Conservation (phyloP, 2,888 invertebrate genomes). For the Oscheius myriophilus region DNA sequence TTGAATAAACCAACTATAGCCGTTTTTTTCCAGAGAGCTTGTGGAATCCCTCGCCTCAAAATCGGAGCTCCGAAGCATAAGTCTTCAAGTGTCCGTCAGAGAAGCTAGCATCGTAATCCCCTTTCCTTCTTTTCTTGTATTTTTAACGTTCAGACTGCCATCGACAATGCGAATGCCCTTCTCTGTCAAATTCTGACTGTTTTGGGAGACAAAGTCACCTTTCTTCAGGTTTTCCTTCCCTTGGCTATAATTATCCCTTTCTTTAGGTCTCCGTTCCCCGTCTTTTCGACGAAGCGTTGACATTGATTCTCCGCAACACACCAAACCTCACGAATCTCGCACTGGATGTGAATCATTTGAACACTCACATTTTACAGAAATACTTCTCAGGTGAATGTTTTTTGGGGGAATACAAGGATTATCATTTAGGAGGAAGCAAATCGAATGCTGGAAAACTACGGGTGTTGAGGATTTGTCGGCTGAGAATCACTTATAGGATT, state of each 20-base stretch:
- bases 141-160: conserved; percentile 51
- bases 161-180: conserved; percentile 64
- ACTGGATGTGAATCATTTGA: conserved; percentile 62
- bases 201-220: conserved; percentile 61
- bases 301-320: conserved; percentile 52
- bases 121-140: background rate
- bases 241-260: conserved; percentile 58
- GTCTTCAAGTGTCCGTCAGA: conserved; percentile 58
- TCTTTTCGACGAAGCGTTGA: conserved; percentile 60
- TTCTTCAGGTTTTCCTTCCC: conserved; percentile 46
- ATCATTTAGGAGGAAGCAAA: conserved; percentile 41
- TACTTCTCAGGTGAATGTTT: conserved; percentile 53
- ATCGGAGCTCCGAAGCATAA: conserved; percentile 52
- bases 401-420: background rate
- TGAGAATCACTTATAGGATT: conserved; percentile 65
- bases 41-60: conserved; percentile 10
- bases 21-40: conserved; percentile 2
- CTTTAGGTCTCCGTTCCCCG: conserved; percentile 62
- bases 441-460: conserved; percentile 49
- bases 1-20: no score
- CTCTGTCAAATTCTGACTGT: conserved; percentile 55
- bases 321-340: conserved; percentile 62
- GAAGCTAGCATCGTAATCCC: conserved; percentile 61
- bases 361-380: conserved; percentile 54
- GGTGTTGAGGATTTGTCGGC: conserved; percentile 61